Percentiles rank a stretch among this genome's conserved stretches.
Evolutionary conservation across 2,888 invertebrate species (phyloP).

Genomic region (Drosophila vallismaia): DNA sequence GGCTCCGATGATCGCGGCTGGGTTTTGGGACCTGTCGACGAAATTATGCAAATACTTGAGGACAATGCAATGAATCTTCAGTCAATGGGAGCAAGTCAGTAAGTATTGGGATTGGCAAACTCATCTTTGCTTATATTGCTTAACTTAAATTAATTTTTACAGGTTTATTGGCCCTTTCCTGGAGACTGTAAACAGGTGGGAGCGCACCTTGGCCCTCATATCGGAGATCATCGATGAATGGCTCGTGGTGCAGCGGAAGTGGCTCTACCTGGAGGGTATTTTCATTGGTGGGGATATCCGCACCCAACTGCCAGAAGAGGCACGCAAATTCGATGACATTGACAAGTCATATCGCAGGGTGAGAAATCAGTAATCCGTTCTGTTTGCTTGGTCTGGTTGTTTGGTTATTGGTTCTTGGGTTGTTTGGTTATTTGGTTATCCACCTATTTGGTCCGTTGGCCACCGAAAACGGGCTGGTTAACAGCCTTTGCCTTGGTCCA

Average conservation of each 20-base stretch:
- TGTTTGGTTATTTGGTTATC: conserved; percentile 42
- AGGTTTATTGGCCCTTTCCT: conserved; percentile 96
- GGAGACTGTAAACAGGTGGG: conserved; percentile 92
- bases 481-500: conserved; percentile 31
- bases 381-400: conserved; percentile 38
- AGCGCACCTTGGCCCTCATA: conserved; percentile 90
- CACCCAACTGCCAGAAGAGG: conserved; percentile 93
- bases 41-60: conserved; percentile 91
- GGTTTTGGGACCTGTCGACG: conserved; percentile 91
- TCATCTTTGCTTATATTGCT: not conserved
- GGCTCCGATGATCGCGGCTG: conserved; percentile 91
- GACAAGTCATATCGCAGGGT: conserved; percentile 92
- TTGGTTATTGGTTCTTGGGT: conserved; percentile 48
- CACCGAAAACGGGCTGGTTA: conserved; percentile 9
- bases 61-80: conserved; percentile 96
- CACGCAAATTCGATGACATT: conserved; percentile 94
- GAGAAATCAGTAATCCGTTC: conserved; percentile 44
- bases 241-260: conserved; percentile 93
- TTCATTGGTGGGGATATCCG: conserved; percentile 96
- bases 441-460: conserved; percentile 40
- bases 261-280: conserved; percentile 96
- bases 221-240: conserved; percentile 95
- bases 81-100: conserved; percentile 95
- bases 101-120: conserved; percentile 67
- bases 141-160: conserved; percentile 20